phyloP scores from a whole-genome alignment of 2,797 vertebrate species.

The Tarsius wallacei region DNA sequence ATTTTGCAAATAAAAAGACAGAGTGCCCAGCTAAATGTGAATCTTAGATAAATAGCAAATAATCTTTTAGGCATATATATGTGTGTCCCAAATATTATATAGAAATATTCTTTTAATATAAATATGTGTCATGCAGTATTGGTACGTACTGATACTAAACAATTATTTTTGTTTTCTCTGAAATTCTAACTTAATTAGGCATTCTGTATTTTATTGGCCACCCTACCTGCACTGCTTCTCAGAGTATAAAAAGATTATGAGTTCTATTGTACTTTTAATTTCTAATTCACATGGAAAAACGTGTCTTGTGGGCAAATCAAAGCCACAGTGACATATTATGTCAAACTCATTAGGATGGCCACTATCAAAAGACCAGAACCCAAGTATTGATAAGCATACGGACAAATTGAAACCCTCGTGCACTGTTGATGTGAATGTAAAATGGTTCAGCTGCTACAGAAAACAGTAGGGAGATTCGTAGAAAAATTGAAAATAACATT shows the following conservation, averaged over 20 bases:
- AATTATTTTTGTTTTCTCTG: slow-evolving; percentile 13
- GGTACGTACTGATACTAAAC: neutral
- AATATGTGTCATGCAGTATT: neutral
- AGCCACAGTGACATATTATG: neutral
- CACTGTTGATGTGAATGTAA: neutral
- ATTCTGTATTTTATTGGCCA: neutral
- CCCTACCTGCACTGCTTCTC: neutral
- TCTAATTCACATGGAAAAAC: neutral
- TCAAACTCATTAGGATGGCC: neutral
- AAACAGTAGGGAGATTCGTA: neutral
- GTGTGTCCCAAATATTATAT: neutral
- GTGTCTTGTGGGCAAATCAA: neutral
- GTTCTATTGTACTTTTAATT: neutral
- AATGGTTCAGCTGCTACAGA: neutral
- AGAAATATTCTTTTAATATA: neutral
- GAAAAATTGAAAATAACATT: neutral
- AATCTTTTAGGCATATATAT: neutral
- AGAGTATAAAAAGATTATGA: neutral
- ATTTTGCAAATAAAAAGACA: neutral
- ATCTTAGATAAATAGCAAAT: neutral
- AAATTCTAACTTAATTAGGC: slow-evolving; percentile 26
- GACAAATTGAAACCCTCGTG: neutral
- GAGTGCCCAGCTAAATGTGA: neutral
- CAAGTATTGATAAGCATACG: neutral
- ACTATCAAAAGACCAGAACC: neutral